phyloP scores from a whole-genome alignment of 2,888 invertebrate species.

The Homarus gammarus region DNA sequence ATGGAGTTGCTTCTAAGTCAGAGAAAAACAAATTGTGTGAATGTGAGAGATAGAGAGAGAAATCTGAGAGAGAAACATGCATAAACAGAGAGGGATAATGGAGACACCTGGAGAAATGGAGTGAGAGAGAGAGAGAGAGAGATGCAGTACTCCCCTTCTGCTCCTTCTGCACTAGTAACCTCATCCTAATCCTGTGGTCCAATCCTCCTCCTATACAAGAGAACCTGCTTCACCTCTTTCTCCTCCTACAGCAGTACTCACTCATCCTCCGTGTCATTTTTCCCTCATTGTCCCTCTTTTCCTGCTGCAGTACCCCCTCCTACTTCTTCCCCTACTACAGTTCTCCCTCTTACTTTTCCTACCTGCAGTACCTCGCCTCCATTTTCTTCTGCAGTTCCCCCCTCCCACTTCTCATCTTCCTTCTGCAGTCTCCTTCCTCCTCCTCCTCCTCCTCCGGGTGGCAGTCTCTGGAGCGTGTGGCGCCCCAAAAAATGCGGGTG shows the following conservation, averaged over 20 bases:
- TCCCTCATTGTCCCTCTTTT: not conserved
- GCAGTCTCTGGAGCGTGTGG: not conserved
- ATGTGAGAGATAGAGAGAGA: no score
- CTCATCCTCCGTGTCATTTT: not conserved
- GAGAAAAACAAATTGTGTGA: slow-evolving; percentile 2
- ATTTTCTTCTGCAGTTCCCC: not conserved
- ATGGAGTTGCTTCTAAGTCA: slow-evolving; percentile 43
- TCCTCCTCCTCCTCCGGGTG: not conserved
- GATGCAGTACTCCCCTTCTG: not conserved
- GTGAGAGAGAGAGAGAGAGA: no score
- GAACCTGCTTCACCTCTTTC: no score
- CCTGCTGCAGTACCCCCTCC: not conserved
- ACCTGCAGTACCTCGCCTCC: not conserved
- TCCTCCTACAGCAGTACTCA: not conserved
- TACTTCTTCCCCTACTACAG: not conserved
- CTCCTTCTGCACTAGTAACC: not conserved
- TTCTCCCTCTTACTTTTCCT: not conserved
- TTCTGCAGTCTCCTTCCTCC: not conserved
- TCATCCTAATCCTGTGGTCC: not conserved
- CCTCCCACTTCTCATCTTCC: not conserved
- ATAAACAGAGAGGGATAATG: no score
- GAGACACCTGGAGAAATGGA: no score
- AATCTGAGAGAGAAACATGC: no score
- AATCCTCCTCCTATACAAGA: not conserved
- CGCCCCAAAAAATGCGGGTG: not conserved